Evolutionary conservation across 2,113 vertebrate species (phyloP).

Genomic region (Macquaria ambigua): DNA sequence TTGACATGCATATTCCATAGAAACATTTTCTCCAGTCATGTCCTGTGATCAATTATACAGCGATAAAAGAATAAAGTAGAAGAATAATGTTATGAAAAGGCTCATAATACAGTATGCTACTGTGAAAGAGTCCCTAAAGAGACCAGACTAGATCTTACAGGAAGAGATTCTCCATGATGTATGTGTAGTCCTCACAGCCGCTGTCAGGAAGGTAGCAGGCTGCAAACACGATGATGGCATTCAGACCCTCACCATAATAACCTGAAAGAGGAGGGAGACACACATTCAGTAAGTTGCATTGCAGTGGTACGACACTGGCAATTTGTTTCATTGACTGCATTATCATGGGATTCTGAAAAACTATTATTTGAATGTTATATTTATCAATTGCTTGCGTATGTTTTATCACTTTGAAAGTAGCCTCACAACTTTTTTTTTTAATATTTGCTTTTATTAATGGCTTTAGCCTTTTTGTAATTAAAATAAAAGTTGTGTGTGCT

Average conservation of each 20-base stretch:
- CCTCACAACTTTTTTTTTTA: neutral
- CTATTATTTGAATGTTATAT: neutral
- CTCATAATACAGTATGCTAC: neutral
- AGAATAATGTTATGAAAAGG: neutral
- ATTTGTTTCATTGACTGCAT: neutral
- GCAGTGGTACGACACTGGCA: neutral
- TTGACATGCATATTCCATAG: neutral
- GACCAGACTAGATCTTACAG: constrained; percentile 84
- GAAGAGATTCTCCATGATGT: constrained; percentile 99
- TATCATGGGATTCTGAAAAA: neutral
- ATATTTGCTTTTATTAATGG: neutral
- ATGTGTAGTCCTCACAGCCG: constrained; percentile 92
- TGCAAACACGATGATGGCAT: constrained; percentile 97
- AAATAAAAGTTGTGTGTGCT: neutral
- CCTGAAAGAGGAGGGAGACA: constrained; percentile 79
- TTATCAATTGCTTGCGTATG: neutral
- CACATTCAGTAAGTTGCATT: neutral
- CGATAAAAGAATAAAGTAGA: neutral
- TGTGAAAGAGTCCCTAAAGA: neutral
- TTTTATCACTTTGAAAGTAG: neutral
- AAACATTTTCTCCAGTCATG: neutral
- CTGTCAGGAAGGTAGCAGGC: constrained; percentile 97
- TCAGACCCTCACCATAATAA: constrained; percentile 96
- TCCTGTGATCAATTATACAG: constrained; percentile 2
- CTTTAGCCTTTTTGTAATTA: neutral